Evolutionary conservation across 2,113 vertebrate genomes (phyloP), one percentile per base, ranked within the genome.

Genomic region (Diadophis punctatus): DNA sequence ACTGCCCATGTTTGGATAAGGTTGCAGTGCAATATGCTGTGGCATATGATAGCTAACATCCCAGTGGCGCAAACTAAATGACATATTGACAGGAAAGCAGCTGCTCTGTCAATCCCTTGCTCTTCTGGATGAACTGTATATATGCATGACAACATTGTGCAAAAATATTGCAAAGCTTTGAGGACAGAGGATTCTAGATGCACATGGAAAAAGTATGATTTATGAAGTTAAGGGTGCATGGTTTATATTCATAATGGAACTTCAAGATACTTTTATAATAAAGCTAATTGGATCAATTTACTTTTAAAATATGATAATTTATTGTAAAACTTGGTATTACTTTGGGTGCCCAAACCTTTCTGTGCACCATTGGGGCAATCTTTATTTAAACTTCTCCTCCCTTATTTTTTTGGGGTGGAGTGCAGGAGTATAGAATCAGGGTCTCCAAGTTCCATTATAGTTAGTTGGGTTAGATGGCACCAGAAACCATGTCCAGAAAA

Each of bases 1-100:
- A 92, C 90, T 95, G 95, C 95, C 96, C 96, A 93, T 96, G 95
- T 96, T 96, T 95, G 96, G 96, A 11, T 92, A 92, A 88, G 92
- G 89, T 93, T 89, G 92, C 91, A 74, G 91, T 89, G 92, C 93
- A 94, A 22, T 91, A 1, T 93, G 93, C 74, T 84, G 91, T 93
- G 94, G 92, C 95, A 93, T 20, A 86, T 96, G 94, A 94, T 94
- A 95, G 60, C 9, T 96, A 95, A 91, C 93, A 96, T 94, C 94
- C 96, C 93, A 88, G 86, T 88, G 90, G 12, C 86, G 93, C 90
- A 92, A 93, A 94, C 94, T 90, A n/a, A 87, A 74, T 68, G 85
- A 18, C 89, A 92, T 91, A 93, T 60, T 55, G 80, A 93, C 86
- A 93, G 91, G 39, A n/a, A 92, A 95, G 91, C 86, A 96, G 95